These are phyloP conservation scores for Chrysolina americana DNA, from an alignment of 2,888 invertebrate species.

Conservation along the genomic window DNA sequence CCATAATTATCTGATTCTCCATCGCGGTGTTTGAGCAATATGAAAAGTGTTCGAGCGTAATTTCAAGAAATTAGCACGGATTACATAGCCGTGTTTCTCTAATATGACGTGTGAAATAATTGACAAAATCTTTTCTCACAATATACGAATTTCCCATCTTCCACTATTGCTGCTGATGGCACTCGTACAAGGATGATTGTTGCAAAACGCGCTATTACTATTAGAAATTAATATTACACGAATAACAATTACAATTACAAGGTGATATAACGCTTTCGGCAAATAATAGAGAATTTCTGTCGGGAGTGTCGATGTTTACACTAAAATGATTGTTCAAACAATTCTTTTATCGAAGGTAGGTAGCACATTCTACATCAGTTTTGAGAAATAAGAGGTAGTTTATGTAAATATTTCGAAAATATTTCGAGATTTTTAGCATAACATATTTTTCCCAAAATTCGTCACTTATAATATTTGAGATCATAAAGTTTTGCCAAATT, in stretches of 20 bases:
- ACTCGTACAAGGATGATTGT: not conserved
- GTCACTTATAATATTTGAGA: no score
- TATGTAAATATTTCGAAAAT: no score
- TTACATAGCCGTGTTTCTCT: slow-evolving; percentile 10
- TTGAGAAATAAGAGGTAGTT: no score
- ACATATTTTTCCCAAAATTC: no score
- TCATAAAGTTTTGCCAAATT: no score
- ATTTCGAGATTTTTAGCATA: no score
- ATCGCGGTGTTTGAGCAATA: not conserved
- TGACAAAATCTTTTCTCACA: slow-evolving; percentile 17
- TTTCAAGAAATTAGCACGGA: slow-evolving; percentile 22
- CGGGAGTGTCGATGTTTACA: not conserved
- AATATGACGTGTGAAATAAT: slow-evolving; percentile 16
- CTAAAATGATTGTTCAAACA: no score
- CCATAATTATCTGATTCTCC: not conserved
- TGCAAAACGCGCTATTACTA: not conserved
- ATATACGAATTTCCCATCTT: not conserved
- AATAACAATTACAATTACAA: not conserved
- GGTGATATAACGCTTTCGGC: not conserved
- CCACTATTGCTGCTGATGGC: not conserved
- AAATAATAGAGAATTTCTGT: not conserved
- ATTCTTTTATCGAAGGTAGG: no score
- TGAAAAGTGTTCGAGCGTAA: not conserved
- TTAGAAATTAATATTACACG: not conserved
- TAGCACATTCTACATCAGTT: no score